Evolutionary conservation across 2,888 invertebrate species (phyloP).

Genomic region (Caenorhabditis sp.): DNA sequence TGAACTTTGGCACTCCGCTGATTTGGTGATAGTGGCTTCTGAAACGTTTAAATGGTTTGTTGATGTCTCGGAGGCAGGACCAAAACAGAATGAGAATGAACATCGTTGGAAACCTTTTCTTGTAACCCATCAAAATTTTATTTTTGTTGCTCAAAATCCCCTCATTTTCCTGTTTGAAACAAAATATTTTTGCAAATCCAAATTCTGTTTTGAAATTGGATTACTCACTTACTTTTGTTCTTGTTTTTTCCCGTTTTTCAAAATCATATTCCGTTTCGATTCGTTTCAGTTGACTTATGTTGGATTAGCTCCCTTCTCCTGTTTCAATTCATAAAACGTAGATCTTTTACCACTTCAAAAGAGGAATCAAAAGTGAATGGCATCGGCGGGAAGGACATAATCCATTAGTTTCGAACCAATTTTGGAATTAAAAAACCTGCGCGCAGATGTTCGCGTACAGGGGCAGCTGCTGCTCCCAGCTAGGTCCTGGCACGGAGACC

Average conservation of each 20-base stretch:
- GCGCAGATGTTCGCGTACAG: slow-evolving; percentile 51
- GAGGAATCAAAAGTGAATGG: slow-evolving; percentile 44
- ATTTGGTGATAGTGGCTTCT: slow-evolving; percentile 31
- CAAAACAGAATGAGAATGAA: no score
- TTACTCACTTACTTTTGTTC: not conserved
- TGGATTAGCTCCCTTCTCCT: slow-evolving; percentile 14
- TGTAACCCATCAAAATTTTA: no score
- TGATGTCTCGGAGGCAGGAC: no score
- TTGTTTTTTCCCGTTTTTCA: not conserved
- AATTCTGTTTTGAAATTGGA: no score
- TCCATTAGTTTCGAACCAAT: slow-evolving; percentile 62
- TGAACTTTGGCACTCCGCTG: slow-evolving; percentile 54
- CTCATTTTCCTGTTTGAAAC: not conserved
- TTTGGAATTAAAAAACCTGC: slow-evolving; percentile 64
- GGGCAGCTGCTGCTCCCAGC: slow-evolving; percentile 59
- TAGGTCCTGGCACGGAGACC: slow-evolving; percentile 47
- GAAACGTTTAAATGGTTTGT: not conserved
- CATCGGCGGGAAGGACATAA: slow-evolving; percentile 45
- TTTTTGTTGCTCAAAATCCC: no score
- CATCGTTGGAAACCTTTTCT: no score
- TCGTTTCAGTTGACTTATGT: slow-evolving; percentile 19
- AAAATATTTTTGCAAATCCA: no score
- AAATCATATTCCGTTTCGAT: not conserved
- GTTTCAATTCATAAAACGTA: slow-evolving; percentile 16
- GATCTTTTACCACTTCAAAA: slow-evolving; percentile 9